Evolutionary conservation across 2,113 vertebrate genomes (phyloP), one percentile per base, ranked within the genome.

Genomic region (Orientallactaga bullata): DNA sequence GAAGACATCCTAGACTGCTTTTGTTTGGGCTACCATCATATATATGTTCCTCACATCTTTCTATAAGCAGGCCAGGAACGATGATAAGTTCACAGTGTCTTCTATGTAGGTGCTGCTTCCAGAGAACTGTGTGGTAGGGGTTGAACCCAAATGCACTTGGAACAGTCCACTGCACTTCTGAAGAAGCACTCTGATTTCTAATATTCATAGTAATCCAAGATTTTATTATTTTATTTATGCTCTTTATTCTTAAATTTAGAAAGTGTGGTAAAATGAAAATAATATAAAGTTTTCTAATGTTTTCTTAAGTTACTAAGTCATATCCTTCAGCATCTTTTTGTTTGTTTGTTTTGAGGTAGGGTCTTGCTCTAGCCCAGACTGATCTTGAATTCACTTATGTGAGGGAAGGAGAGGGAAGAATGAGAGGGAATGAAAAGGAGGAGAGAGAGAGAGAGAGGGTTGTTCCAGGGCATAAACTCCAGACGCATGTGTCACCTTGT

Each of bases 201-300:
- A 66, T 65, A 9, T 24, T 65, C 91, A 74, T 84, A 35, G 8
- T 55, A 71, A 87, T 66, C 81, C 23, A 69, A 23, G 4, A 60
- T 82, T 85, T 90, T 85, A 65, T 77, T 73, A 28, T 47, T 85
- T 68, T 35, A 26, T 30, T 37, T 39, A 81, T 93, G 51, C 90
- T 86, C 71, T 74, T 81, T 39, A 60, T 85, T 85, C 30, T 85
- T 78, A 77, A 73, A 82, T 90, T 95, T 89, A 82, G 35, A 71
- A 92, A 83, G 17, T 74, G 91, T 79, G 55, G 16, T 51, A 73
- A 83, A 69, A 65, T 89, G 35, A 87, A 85, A 61, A 26, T 91
- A 3, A 63, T 72, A 28, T 78, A 74, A 32, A 65, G 26, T 88
- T 85, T 82, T 88, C 32, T 83, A 8, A 32, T 58, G 26, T 88